phyloP scores from a whole-genome alignment of 2,113 vertebrate species.

The Passer domesticus region DNA sequence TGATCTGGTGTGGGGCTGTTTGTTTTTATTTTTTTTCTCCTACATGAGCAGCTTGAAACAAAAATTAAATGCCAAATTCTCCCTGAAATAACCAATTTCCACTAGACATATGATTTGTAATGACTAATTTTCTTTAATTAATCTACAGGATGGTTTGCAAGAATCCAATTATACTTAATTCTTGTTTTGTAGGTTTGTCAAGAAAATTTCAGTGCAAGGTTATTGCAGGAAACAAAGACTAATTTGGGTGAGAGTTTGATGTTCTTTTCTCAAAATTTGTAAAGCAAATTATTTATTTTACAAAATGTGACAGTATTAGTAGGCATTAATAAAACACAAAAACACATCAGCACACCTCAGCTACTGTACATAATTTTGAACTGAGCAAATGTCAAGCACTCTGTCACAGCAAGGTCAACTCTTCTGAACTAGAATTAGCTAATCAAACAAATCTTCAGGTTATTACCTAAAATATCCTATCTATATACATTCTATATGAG shows the following conservation, averaged over 20 bases:
- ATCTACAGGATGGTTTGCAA: background rate
- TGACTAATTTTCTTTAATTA: background rate
- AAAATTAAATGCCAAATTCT: background rate
- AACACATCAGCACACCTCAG: background rate
- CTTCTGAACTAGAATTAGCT: slow-evolving; percentile 1
- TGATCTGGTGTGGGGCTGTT: background rate
- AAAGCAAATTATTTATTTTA: background rate
- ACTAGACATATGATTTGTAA: background rate
- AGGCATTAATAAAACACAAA: background rate
- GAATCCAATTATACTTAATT: background rate
- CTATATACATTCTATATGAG: background rate
- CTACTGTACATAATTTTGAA: background rate
- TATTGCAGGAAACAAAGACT: background rate
- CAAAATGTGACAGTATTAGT: background rate
- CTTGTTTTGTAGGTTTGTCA: background rate
- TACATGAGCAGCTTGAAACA: background rate
- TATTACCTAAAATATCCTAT: background rate
- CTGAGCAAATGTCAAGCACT: background rate
- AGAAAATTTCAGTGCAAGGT: background rate
- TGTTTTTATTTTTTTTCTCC: background rate
- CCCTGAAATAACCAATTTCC: background rate
- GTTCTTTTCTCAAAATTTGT: background rate
- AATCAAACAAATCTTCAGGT: background rate
- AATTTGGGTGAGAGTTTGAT: background rate
- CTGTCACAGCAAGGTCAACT: background rate